Percentiles rank a stretch among this genome's conserved stretches.
Conservation (phyloP, 2,888 invertebrate species). For the Protonemura montana region DNA sequence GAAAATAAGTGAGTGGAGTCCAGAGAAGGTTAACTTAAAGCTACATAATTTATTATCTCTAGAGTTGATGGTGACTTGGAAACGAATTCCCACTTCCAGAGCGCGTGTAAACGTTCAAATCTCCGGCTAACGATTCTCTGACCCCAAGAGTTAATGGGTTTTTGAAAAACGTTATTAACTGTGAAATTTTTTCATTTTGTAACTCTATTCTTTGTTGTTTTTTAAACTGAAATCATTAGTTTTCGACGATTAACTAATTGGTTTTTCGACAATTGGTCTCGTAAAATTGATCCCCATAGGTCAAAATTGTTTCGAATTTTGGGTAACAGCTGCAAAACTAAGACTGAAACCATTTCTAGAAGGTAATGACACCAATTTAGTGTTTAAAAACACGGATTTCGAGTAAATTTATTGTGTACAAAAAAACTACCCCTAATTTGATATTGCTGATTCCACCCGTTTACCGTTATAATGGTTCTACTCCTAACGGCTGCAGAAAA, state of each 20-base stretch:
- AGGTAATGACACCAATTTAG: neutral
- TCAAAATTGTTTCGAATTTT: neutral
- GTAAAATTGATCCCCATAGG: neutral
- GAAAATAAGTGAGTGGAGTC: slow-evolving; percentile 12
- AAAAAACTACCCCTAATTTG: too few relatives aligned
- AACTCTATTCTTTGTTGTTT: neutral
- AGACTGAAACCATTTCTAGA: neutral
- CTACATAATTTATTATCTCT: neutral
- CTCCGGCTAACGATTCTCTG: neutral
- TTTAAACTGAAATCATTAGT: neutral
- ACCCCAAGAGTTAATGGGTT: neutral
- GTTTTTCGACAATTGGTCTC: too few relatives aligned
- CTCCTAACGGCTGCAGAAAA: too few relatives aligned
- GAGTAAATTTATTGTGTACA: neutral
- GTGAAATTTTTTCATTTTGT: neutral
- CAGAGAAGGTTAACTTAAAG: neutral
- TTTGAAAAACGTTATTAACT: neutral
- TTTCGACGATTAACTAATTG: neutral
- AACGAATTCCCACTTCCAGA: neutral
- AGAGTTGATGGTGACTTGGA: neutral
- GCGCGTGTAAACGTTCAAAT: neutral
- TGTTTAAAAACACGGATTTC: neutral
- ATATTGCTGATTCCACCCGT: too few relatives aligned
- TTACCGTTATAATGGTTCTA: too few relatives aligned
- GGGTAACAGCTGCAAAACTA: neutral